phyloP scores from a whole-genome alignment of 2,797 vertebrate species.

The Tragelaphus oryx region DNA sequence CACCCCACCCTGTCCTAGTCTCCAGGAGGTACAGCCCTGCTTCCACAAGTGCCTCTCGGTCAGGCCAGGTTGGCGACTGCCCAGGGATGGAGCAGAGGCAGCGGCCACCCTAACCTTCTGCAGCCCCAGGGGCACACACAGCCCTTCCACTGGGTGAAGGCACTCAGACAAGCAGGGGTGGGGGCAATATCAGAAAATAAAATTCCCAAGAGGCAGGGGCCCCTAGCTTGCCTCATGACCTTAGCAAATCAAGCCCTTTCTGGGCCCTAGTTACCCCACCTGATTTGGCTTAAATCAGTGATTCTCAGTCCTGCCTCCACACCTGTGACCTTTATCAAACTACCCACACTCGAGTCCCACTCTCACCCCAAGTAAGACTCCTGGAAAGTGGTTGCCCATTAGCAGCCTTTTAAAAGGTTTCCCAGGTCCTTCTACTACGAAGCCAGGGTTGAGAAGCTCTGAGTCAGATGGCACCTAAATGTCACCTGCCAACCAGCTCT shows the following conservation, averaged over 20 bases:
- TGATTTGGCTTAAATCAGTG: background rate
- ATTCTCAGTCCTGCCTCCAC: background rate
- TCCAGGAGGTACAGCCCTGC: background rate
- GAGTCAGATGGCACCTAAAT: background rate
- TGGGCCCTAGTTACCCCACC: background rate
- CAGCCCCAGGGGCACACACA: background rate
- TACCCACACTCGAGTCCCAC: background rate
- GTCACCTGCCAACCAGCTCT: background rate
- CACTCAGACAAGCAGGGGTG: background rate
- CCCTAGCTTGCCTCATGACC: fast-evolving
- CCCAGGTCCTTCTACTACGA: background rate
- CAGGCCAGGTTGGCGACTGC: background rate
- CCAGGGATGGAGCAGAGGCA: background rate
- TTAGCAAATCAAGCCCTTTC: background rate
- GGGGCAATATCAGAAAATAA: background rate
- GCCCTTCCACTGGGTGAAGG: background rate
- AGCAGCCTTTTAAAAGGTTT: background rate
- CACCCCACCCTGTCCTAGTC: background rate
- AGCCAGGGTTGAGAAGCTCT: background rate
- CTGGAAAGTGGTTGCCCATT: background rate
- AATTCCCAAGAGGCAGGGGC: background rate
- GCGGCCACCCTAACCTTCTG: fast-evolving
- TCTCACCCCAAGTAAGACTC: background rate
- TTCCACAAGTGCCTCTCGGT: background rate
- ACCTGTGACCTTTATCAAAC: background rate